Base-by-base conservation (phyloP, 2,113 vertebrate genomes). In the chimpanzee (Pan troglodytes) region DNA sequence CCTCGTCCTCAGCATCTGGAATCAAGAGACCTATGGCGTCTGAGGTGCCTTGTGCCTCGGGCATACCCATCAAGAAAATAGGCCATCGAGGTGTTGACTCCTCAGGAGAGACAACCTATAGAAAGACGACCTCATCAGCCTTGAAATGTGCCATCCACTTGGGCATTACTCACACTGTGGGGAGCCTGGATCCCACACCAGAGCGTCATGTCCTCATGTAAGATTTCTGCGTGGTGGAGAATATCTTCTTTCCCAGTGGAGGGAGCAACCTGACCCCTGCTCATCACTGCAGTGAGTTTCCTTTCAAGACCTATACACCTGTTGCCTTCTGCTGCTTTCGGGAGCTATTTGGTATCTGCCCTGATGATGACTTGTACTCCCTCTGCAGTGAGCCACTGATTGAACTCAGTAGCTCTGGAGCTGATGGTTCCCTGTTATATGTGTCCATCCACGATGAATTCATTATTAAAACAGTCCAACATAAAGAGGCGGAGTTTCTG, bases 171-270 rank as follows among this genome's bases (percentile, higher is more conserved):
- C 99, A 99, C 98, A 99, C 99, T 0, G 99, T 99, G 61, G 99
- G 99, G 67, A 99, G 99, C 98, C 98, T 99, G 81, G 99, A 99
- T 98, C 99, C 99, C 95, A 99, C 99, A 92, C 99, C 99, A 0
- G 99, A 99, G 93, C 98, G 99, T 2, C 99, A 99, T 48, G 99
- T 99, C 79, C 99, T 99, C 92, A 99, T 99, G 99, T 99, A 99
- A 97, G 99, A 99, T 70, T 99, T 99, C 98, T 99, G 99, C 2
- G 99, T 99, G 48, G 99, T 99, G 3, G 99, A 99, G 98, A 99
- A 99, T 96, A 99, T 99, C 96, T 99, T 99, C 98, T 99, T 99
- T 96, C 99, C 99, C 98, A 99, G 99, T 11, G 99, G 99, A 98
- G 99, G 99, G 76, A 99, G 99, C 94, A 99, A 99, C 97, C 97